phyloP scores from a whole-genome alignment of 2,888 invertebrate genomes.

The Clepsis dumicolana region DNA sequence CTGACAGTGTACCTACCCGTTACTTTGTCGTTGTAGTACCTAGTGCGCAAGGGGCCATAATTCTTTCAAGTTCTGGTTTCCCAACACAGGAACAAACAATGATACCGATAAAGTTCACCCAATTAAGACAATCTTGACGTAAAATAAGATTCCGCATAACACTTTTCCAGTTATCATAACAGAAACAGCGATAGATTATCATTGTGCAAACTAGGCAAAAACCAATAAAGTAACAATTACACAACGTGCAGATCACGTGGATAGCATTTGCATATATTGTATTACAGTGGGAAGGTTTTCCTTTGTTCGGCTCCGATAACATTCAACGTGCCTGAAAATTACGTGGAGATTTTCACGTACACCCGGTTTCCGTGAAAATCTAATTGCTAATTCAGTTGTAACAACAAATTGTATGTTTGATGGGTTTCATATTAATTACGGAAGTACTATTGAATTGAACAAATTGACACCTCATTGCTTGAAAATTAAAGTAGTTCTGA shows the following conservation, averaged over 20 bases:
- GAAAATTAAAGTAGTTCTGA: too few species aligned
- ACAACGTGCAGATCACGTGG: background rate
- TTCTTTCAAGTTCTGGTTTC: background rate
- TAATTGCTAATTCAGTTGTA: background rate
- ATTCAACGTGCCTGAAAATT: slow-evolving; percentile 3
- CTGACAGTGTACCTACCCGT: too few species aligned
- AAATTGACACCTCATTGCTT: too few species aligned
- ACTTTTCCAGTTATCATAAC: slow-evolving; percentile 20
- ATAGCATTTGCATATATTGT: slow-evolving; percentile 14
- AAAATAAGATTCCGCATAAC: slow-evolving; percentile 19
- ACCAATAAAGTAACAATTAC: slow-evolving; percentile 20
- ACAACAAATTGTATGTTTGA: too few species aligned
- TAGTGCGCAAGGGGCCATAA: background rate
- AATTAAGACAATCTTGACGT: slow-evolving; percentile 16
- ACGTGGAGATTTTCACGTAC: slow-evolving; percentile 32
- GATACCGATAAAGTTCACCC: slow-evolving; percentile 1
- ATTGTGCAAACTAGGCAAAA: slow-evolving; percentile 19
- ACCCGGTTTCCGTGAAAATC: slow-evolving; percentile 9
- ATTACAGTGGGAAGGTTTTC: slow-evolving; percentile 3
- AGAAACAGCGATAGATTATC: slow-evolving; percentile 17
- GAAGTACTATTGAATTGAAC: too few species aligned
- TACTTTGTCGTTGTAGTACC: background rate
- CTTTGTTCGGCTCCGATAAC: slow-evolving; percentile 16
- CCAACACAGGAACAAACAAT: slow-evolving; percentile 4
- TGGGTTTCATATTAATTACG: too few species aligned